Conservation (phyloP, 2,888 invertebrate species). For the Trachelus troglodyta region DNA sequence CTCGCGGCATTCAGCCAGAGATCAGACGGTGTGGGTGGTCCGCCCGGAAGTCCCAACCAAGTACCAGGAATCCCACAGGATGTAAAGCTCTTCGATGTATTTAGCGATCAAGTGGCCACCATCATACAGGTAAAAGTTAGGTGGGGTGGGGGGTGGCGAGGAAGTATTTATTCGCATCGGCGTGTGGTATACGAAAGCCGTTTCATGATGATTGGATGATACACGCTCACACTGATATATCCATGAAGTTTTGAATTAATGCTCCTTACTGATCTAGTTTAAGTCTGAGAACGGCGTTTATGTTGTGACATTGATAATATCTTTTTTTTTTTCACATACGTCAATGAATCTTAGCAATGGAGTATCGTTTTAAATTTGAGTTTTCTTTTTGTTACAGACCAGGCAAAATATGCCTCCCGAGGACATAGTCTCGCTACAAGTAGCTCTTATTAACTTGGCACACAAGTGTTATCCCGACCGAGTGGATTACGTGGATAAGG, state of each 20-base stretch:
- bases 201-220: slow-evolving; percentile 54
- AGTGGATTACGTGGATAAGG: slow-evolving; percentile 95
- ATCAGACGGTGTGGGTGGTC: slow-evolving; percentile 71
- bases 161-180: background rate
- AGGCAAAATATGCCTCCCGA: slow-evolving; percentile 95
- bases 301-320: background rate
- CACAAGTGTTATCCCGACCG: slow-evolving; percentile 96
- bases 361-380: background rate
- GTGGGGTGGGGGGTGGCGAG: no score
- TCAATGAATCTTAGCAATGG: slow-evolving; percentile 27
- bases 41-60: slow-evolving; percentile 69
- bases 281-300: slow-evolving; percentile 55
- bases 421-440: slow-evolving; percentile 95
- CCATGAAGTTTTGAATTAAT: slow-evolving; percentile 30
- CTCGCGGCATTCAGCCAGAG: slow-evolving; percentile 87
- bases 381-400: slow-evolving; percentile 70
- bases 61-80: slow-evolving; percentile 80
- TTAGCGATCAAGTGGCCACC: slow-evolving; percentile 96
- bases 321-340: slow-evolving; percentile 11
- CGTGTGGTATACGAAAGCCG: slow-evolving; percentile 9
- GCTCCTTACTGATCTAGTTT: slow-evolving; percentile 59
- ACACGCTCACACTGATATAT: slow-evolving; percentile 35
- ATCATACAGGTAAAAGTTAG: slow-evolving; percentile 81
- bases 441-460: slow-evolving; percentile 93
- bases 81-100: slow-evolving; percentile 96